phyloP scores from a whole-genome alignment of 2,113 vertebrate species.

The Oncorhynchus keta region DNA sequence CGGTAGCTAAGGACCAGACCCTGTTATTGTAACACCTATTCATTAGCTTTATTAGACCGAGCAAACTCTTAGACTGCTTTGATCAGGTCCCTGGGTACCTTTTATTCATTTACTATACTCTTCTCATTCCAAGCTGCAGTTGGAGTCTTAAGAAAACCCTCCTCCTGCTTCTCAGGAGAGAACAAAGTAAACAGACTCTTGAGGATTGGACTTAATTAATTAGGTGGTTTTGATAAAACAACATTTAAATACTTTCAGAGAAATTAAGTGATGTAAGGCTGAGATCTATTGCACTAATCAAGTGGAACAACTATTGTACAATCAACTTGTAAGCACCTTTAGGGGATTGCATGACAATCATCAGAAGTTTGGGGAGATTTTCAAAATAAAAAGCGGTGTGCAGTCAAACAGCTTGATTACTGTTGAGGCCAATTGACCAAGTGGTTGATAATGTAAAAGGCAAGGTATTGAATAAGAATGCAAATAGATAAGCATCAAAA shows the following conservation, averaged over 20 bases:
- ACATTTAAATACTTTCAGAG: constrained; percentile 1
- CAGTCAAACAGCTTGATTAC: neutral
- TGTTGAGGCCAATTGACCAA: neutral
- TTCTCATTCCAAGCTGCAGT: constrained; percentile 10
- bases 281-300: neutral
- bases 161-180: constrained; percentile 9
- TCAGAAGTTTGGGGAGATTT: neutral
- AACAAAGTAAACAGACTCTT: neutral
- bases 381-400: neutral
- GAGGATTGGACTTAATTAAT: constrained; percentile 19
- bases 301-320: neutral
- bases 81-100: constrained; percentile 34
- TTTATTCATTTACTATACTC: constrained; percentile 11
- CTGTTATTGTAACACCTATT: neutral
- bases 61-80: constrained; percentile 15
- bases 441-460: neutral
- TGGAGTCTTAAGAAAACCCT: neutral
- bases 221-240: constrained; percentile 13
- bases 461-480: neutral
- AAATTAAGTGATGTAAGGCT: neutral
- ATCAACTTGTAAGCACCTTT: neutral
- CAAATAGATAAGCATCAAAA: neutral
- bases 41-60: constrained; percentile 14
- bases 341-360: neutral
- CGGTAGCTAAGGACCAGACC: neutral